phyloP scores from a whole-genome alignment of 2,113 vertebrate genomes.

The Hemichromis elongatus region DNA sequence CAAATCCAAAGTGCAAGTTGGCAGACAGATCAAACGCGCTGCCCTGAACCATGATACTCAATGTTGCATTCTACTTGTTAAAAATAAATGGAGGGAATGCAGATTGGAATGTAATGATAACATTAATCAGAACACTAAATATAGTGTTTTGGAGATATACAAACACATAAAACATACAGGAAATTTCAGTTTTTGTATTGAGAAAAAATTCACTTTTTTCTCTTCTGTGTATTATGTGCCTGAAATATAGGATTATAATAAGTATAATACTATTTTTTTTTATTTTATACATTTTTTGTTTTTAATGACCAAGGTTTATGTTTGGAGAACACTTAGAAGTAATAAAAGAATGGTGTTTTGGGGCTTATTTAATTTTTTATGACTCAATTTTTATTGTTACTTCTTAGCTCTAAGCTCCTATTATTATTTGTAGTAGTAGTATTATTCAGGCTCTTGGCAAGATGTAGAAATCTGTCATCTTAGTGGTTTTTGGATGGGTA shows the following conservation, averaged over 20 bases:
- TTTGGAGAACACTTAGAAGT: not conserved
- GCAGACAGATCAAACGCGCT: conserved; percentile 66
- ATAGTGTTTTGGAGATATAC: not conserved
- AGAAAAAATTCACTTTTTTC: not conserved
- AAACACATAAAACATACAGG: not conserved
- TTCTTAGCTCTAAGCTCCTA: not conserved
- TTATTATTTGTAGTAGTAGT: not conserved
- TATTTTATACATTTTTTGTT: not conserved
- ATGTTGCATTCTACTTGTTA: conserved; percentile 62
- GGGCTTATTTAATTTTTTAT: no score
- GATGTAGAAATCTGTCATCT: not conserved
- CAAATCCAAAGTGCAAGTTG: conserved; percentile 57
- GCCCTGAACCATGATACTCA: conserved; percentile 61
- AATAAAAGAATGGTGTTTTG: no score
- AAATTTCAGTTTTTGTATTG: not conserved
- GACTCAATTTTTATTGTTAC: no score
- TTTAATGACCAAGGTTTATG: not conserved
- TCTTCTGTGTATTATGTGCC: not conserved
- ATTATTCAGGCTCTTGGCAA: not conserved
- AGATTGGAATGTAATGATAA: conserved; percentile 14
- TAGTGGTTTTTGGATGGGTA: not conserved
- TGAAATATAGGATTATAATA: not conserved
- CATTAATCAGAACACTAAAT: conserved; percentile 1
- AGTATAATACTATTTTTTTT: not conserved
- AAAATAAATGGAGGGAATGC: conserved; percentile 28